These are phyloP conservation scores for Rachycentron canadum DNA, from an alignment of 2,797 vertebrate genomes.

Conservation along the genomic window DNA sequence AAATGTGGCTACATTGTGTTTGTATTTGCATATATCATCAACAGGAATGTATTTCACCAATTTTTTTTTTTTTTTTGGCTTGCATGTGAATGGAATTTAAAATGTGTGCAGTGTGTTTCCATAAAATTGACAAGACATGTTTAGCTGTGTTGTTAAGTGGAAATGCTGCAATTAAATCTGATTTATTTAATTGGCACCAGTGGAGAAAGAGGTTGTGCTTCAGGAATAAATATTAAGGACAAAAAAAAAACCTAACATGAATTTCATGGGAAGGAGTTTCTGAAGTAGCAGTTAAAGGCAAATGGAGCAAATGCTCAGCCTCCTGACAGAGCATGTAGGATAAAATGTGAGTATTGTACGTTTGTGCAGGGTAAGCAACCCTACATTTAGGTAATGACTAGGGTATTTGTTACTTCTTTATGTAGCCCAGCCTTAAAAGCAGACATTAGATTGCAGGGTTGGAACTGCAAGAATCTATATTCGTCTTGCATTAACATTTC, in stretches of 20 bases:
- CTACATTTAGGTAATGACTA: neutral
- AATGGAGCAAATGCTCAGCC: conserved; percentile 14
- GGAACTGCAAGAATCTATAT: conserved; percentile 31
- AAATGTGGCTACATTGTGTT: neutral
- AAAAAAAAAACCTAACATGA: neutral
- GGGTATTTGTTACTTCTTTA: neutral
- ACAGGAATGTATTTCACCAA: neutral
- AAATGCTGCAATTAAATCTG: conserved; percentile 36
- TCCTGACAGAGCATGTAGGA: neutral
- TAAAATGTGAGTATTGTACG: neutral
- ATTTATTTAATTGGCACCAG: conserved; percentile 19
- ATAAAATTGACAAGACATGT: conserved; percentile 6
- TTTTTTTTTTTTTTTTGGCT: neutral
- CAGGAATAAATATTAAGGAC: conserved; percentile 7
- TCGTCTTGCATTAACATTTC: conserved; percentile 53
- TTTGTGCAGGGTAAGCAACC: neutral
- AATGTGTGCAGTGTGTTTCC: neutral
- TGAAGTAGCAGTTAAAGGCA: conserved; percentile 1
- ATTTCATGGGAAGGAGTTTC: neutral
- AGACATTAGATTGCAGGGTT: conserved; percentile 6
- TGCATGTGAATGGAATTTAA: conserved; percentile 11
- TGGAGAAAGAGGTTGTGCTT: neutral
- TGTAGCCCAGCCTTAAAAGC: neutral
- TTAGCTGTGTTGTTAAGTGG: conserved; percentile 3
- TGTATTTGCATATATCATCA: conserved; percentile 23